These are phyloP conservation scores for Myripristis murdjan DNA, from an alignment of 2,797 vertebrate species.

Conservation along the genomic window DNA sequence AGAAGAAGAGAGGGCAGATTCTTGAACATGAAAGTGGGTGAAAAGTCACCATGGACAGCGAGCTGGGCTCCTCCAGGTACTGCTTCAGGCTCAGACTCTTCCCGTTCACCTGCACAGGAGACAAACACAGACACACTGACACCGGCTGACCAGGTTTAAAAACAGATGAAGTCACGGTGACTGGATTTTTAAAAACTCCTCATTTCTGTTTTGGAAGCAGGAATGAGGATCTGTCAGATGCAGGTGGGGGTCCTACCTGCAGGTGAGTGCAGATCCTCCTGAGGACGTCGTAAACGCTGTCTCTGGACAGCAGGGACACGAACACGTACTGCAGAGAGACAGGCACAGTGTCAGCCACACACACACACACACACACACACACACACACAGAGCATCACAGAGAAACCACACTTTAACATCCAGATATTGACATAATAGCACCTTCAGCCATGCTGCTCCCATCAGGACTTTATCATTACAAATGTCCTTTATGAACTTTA, in stretches of 20 bases:
- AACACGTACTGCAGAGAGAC: conserved; percentile 89
- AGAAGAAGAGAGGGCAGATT: neutral
- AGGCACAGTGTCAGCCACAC: neutral
- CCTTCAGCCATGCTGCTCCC: too few relatives aligned
- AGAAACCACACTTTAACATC: too few relatives aligned
- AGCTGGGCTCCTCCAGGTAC: conserved; percentile 87
- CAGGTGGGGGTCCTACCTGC: conserved; percentile 82
- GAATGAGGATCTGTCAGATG: too few relatives aligned
- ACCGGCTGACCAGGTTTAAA: too few relatives aligned
- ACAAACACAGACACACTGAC: neutral
- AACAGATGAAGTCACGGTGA: too few relatives aligned
- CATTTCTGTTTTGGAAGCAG: too few relatives aligned
- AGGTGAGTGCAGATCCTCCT: conserved; percentile 93
- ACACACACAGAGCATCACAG: neutral
- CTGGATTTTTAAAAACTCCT: too few relatives aligned
- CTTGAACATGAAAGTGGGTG: too few relatives aligned
- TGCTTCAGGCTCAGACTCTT: conserved; percentile 92
- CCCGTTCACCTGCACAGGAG: conserved; percentile 77
- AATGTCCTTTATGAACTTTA: too few relatives aligned
- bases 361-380: neutral
- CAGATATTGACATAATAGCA: too few relatives aligned
- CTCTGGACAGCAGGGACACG: conserved; percentile 92
- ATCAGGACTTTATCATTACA: too few relatives aligned
- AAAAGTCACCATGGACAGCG: conserved; percentile 86
- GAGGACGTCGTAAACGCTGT: conserved; percentile 91